Evolutionary conservation across 2,888 invertebrate species (phyloP), one percentile per base, ranked within the genome.

Genomic region (Gisinianus flammeolus): DNA sequence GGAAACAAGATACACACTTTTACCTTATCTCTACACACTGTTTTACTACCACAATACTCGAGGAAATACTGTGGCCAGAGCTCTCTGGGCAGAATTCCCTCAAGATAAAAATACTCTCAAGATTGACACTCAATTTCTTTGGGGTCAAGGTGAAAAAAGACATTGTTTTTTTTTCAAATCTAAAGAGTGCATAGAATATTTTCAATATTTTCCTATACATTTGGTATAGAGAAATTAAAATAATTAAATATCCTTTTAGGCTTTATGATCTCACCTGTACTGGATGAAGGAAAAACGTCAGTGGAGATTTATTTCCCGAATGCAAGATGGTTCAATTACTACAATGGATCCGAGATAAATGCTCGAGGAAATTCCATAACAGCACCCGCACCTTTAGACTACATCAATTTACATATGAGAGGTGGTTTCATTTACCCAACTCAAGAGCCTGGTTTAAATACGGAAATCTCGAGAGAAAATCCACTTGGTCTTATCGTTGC

Each of bases 201-300:
- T 33, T 31, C 31, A 24, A 16, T 54, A 16, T 28, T n/a, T 54
- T 44, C 22, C 24, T 79, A 22, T 56, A 5, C 56, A n/a, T 12
- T 4, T 85, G 33, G 85, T 26, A 26, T 28, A 26, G 26, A 28
- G 12, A 22, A 33, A 12, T 64, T 67, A 30, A 67, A 8, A 64
- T 10, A 24, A 8, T 26, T 16, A 8, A 24, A 6, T 3, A 31
- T 66, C 28, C 3, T 24, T n/a, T 31, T 35, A 79, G 79, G 90
- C 79, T 85, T 95, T 0, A 90, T 95, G 89, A 90, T 95, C 58
- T 88, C 91, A 0, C 94, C 95, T 0, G 91, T 93, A 31, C 87
- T 95, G 75, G 86, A 89, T 70, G 88, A 90, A 85, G 77, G 68
- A 0, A 71, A 76, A 0, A 22, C 85, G 0, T 86, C 86, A 0